Conservation (phyloP, 2,797 vertebrate genomes). For the Cephalopachus bancanus region DNA sequence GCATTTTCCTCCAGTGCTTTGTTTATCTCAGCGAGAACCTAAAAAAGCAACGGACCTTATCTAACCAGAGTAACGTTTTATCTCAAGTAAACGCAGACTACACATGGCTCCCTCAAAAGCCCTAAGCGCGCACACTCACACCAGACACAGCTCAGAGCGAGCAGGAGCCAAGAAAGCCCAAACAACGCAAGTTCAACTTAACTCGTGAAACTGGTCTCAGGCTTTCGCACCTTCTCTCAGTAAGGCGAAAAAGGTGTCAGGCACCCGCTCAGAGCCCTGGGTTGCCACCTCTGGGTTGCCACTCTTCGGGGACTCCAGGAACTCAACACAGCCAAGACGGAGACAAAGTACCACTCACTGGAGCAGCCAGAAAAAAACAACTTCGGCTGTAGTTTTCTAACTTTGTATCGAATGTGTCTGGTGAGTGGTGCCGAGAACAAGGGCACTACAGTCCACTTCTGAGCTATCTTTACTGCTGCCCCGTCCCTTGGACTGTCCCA, state of each 20-base stretch:
- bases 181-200: background rate
- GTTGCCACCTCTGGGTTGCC: background rate
- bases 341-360: background rate
- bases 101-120: background rate
- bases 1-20: background rate
- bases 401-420: background rate
- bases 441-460: background rate
- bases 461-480: slow-evolving; percentile 18
- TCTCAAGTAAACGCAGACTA: background rate
- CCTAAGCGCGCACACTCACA: background rate
- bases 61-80: background rate
- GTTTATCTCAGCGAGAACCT: slow-evolving; percentile 9
- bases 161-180: background rate
- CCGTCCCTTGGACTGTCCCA: background rate
- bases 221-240: background rate
- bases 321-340: background rate
- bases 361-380: background rate
- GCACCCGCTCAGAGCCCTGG: background rate
- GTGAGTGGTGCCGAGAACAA: slow-evolving; percentile 25
- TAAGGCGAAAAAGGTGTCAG: background rate
- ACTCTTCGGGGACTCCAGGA: background rate
- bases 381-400: background rate
- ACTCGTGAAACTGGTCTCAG: background rate
- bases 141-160: background rate
- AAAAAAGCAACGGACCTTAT: slow-evolving; percentile 14